Base-by-base conservation (phyloP, 1,140 invertebrate species). In the Orchesella cincta region DNA sequence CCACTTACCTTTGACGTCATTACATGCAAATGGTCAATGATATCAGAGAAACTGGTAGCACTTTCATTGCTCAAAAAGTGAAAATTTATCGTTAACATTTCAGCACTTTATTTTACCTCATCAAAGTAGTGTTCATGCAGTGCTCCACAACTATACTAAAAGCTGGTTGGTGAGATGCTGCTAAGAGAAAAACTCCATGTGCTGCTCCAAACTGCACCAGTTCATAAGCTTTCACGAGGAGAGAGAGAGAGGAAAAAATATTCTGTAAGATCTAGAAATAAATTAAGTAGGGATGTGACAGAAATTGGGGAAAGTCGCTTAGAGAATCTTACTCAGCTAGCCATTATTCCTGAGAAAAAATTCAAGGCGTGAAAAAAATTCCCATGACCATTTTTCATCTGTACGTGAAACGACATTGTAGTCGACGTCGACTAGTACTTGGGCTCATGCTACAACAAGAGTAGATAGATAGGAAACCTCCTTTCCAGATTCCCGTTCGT, bases 351-450 rank as follows among this genome's bases (percentile, higher is more conserved):
- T 29, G 54, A 67, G 35, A 73, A 46, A 54, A 79, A 79, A 79
- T 79, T 79, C 76, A 72, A 71, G 70, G 75, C 74, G 78, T 79
- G 75, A 78, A 80, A 80, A 57, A 80, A 80, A 80, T 78, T 62
- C 76, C 75, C 79, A 78, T 80, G 52, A 78, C 67, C 77, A 78
- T 80, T 78, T 78, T 54, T 80, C 79, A 80, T 70, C 62, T 67
- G 62, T 67, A 67, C 62, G 62, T 67, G 62, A 67, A 67, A 67
- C 31, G 62, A 67, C 62, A 67, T 67, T 67, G 3, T 67, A 67
- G 12, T 23, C 52, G 52, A 57, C 52, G 62, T 67, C 62, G 62
- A 2, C 62, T 67, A 18, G 8, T 67, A 67, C 23, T 31, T 8
- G n/a, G n/a, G n/a, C n/a, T n/a, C n/a, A n/a, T n/a, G n/a, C n/a